phyloP scores from a whole-genome alignment of 2,797 vertebrate genomes.

The Fringilla coelebs region DNA sequence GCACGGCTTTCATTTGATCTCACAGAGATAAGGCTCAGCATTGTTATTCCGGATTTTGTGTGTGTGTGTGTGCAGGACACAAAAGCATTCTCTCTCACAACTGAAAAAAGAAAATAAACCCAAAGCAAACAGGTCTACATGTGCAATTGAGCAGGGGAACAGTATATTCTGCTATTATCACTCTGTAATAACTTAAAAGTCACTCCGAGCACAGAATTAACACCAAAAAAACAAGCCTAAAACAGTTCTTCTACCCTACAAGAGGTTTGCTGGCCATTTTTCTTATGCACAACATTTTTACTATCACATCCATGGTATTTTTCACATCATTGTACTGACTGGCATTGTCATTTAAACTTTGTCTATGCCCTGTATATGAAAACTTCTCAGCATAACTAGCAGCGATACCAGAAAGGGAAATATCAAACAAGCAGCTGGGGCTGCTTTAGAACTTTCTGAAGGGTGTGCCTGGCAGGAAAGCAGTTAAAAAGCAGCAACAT shows the following conservation, averaged over 20 bases:
- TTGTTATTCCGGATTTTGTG: slow-evolving; percentile 32
- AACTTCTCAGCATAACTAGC: not conserved
- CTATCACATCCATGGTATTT: not conserved
- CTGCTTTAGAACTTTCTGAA: not conserved
- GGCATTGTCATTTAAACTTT: not conserved
- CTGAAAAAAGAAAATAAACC: not conserved
- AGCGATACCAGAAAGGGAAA: not conserved
- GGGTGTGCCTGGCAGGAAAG: slow-evolving; percentile 37
- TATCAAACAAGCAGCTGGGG: not conserved
- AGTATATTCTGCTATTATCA: not conserved
- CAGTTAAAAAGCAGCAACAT: slow-evolving; percentile 62
- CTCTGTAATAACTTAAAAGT: not conserved
- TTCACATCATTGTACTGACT: not conserved
- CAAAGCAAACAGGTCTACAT: not conserved
- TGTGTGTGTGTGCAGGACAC: not conserved
- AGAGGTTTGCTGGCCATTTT: not conserved
- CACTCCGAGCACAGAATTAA: not conserved
- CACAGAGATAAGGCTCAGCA: not conserved
- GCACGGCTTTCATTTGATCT: slow-evolving; percentile 44
- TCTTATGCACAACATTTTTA: not conserved
- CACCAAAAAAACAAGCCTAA: not conserved
- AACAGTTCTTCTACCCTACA: not conserved
- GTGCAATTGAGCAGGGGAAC: not conserved
- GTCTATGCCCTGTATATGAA: not conserved
- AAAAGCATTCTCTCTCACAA: not conserved